Conservation (phyloP, 23 tunicate species). For the Phallusia fumigata region DNA sequence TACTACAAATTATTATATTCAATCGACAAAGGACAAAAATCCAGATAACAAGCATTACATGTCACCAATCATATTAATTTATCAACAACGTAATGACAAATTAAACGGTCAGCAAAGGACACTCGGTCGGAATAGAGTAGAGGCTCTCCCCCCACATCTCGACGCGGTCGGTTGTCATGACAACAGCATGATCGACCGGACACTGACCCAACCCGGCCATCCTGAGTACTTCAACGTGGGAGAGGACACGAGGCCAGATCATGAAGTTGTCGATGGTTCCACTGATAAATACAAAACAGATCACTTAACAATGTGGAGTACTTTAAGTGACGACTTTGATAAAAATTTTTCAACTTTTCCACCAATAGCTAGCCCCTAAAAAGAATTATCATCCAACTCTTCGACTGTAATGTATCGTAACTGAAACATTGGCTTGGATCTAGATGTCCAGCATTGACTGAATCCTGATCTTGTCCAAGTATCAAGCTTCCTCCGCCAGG, state of each 20-base stretch:
- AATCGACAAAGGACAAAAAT: too few relatives aligned
- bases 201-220: background rate
- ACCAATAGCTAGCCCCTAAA: too few relatives aligned
- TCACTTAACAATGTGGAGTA: too few relatives aligned
- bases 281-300: background rate
- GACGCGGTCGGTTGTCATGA: conserved; percentile 16
- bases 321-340: background rate
- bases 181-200: conserved; percentile 13
- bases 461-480: background rate
- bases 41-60: too few relatives aligned
- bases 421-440: background rate
- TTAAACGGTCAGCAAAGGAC: background rate
- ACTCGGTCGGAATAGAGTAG: background rate
- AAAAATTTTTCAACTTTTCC: background rate
- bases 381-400: too few relatives aligned
- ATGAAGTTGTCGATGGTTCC: conserved; percentile 6
- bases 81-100: too few relatives aligned
- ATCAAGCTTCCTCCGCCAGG: background rate
- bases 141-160: background rate
- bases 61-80: too few relatives aligned
- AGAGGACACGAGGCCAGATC: conserved; percentile 14
- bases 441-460: background rate
- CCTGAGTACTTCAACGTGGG: background rate
- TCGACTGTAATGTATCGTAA: background rate
- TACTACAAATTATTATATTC: too few relatives aligned